Conservation (phyloP, 2,888 invertebrate genomes). For the Trichopria drosophilae region DNA sequence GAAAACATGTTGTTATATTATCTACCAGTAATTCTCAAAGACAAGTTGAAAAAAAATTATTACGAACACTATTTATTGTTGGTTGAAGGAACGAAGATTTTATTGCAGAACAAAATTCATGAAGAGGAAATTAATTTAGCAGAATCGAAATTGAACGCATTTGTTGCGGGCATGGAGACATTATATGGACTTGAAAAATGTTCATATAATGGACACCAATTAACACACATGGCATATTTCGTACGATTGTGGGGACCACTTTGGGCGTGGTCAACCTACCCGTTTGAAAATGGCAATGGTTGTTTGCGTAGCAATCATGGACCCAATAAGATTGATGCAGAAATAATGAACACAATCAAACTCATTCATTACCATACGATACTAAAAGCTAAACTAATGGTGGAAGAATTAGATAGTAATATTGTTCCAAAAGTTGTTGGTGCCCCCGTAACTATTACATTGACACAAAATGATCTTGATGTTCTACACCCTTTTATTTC, state of each 20-base stretch:
- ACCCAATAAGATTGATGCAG: not conserved
- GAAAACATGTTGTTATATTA: not conserved
- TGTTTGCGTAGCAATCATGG: not conserved
- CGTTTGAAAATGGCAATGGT: not conserved
- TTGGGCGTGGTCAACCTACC: not conserved
- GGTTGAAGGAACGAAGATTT: not conserved
- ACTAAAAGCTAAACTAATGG: too few species aligned
- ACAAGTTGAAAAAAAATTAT: not conserved
- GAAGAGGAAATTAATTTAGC: not conserved
- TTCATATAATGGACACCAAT: too few species aligned
- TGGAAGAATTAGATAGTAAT: too few species aligned
- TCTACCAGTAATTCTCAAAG: not conserved
- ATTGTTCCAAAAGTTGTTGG: too few species aligned
- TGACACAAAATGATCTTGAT: too few species aligned
- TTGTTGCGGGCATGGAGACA: too few species aligned
- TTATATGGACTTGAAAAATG: too few species aligned
- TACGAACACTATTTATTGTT: not conserved
- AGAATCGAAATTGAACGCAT: not conserved
- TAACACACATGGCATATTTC: not conserved
- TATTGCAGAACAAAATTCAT: not conserved
- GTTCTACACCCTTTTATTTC: too few species aligned
- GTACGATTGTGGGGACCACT: not conserved
- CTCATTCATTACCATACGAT: too few species aligned
- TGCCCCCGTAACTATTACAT: too few species aligned
- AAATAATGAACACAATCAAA: too few species aligned